A percentile compares a stretch with the other conserved stretches of the same genome.
Conservation (phyloP, 2,797 vertebrate species). For the Neomorphus geoffroyi region DNA sequence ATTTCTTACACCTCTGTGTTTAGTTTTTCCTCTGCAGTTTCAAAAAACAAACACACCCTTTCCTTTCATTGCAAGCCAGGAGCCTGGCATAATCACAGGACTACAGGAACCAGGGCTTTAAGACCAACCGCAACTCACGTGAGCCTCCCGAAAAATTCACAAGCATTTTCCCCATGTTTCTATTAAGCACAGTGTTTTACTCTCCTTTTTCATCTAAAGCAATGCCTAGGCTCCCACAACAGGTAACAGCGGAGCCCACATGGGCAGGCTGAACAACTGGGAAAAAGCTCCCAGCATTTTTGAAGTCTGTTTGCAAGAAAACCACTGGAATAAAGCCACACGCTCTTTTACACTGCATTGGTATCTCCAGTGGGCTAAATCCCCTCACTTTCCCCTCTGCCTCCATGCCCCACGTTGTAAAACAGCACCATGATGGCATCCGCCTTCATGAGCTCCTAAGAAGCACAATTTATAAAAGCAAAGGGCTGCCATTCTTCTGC, state of each 20-base stretch:
- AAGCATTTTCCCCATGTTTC: background rate
- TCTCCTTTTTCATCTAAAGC: background rate
- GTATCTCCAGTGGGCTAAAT: background rate
- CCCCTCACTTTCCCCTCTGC: background rate
- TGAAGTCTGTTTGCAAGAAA: background rate
- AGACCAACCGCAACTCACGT: background rate
- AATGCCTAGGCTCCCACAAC: background rate
- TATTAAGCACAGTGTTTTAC: background rate
- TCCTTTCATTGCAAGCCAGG: background rate
- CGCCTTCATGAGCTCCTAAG: background rate
- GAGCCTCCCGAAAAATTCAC: background rate
- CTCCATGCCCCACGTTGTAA: background rate
- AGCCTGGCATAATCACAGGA: background rate
- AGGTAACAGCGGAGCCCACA: background rate
- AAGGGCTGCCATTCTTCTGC: background rate
- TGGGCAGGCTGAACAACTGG: background rate
- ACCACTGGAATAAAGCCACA: background rate
- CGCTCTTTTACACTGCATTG: fast-evolving
- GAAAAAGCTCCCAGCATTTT: background rate
- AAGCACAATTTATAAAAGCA: background rate
- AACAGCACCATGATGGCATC: background rate
- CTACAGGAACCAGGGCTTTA: background rate
- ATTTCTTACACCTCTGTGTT: background rate
- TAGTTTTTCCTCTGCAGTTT: background rate
- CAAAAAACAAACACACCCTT: background rate